Base-by-base conservation (phyloP, 2,113 vertebrate species). In the Taxidea taxus region DNA sequence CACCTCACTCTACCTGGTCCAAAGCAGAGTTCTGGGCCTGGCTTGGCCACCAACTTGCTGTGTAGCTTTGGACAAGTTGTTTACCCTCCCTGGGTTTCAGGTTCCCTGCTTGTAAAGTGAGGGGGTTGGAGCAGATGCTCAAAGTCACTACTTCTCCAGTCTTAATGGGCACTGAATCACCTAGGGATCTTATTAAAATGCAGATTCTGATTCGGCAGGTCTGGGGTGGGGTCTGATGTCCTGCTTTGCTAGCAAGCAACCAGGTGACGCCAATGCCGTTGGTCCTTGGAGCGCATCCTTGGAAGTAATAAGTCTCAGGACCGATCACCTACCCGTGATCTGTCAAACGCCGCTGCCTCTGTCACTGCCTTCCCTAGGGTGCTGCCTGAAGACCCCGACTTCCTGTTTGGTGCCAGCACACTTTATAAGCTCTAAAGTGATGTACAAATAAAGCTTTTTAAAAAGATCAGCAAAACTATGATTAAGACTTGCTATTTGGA, bases 201-300 rank as follows among this genome's bases (percentile, higher is more conserved):
- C 47, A 18, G 60, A 16, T 25, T 92, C 80, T 34, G 51, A 11
- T 0, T 20, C 42, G 27, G 60, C 75, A 44, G 95, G 39, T 15
- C 47, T 4, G 14, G 82, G 91, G 68, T 0, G 4, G 44, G 51
- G 56, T 64, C 91, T 0, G 2, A 9, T 58, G 31, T n/a, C 42
- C 64, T 66, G 82, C 42, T 15, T 72, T 81, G 83, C 95, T 16
- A 2, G 13, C 7, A 4, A 25, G 64, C n/a, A 56, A 4, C 47
- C 2, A 0, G 54, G 51, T 0, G 12, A 2, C 1, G 13, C 29
- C 0, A 4, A 11, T 5, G 49, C 34, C 14, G 39, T 34, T 15
- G 39, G 68, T 70, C n/a, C 49, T 90, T 23, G 7, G 78, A 37
- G 18, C 54, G 5, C 6, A 20, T 70, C n/a, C n/a, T n/a, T 58